Evolutionary conservation across 2,888 invertebrate genomes (phyloP), one percentile per base, ranked within the genome.

Genomic region (Plutella xylostella): DNA sequence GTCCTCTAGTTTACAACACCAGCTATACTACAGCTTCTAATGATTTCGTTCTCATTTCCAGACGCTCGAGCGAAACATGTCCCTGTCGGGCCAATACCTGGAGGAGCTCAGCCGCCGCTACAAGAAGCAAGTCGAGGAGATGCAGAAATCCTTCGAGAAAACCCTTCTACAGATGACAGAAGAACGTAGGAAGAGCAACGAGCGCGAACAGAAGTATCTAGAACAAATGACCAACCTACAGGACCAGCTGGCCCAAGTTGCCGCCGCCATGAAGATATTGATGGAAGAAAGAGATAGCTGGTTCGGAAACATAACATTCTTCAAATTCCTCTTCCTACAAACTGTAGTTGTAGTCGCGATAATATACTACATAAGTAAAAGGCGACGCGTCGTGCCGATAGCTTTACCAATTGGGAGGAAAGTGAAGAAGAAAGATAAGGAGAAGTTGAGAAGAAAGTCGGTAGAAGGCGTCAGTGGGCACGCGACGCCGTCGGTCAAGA

Each of bases 31-130:
- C n/a, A 17, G 39, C 15, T 48, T 47, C 51, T 51, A 53, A 35
- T 53, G 46, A n/a, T 12, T 20, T n/a, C 19, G 5, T 4, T 37
- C 17, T 19, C 20, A 45, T 47, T 85, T 85, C 49, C 82, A 94
- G 91, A 91, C 93, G 42, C 86, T 99, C 56, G 99, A 99, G 78
- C 88, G 94, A 55, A 99, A 99, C 77, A 95, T 99, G 90, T 97
- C 97, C 12, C 86, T 99, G 33, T 97, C 97, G 54, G 93, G 94
- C 48, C 96, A 97, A 72, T 99, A 98, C 72, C 84, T 99, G 54
- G 98, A 98, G 71, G 98, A 98, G 69, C 82, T 99, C 55, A 97
- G 97, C 73, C 89, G 93, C 45, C 88, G 97, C 14, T 98, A 98
- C 78, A 96, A 96, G 68, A 95, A 94, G 58, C 97, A 98, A 80